Evolutionary conservation across 2,797 vertebrate species (phyloP).

Genomic region (Picus viridis): DNA sequence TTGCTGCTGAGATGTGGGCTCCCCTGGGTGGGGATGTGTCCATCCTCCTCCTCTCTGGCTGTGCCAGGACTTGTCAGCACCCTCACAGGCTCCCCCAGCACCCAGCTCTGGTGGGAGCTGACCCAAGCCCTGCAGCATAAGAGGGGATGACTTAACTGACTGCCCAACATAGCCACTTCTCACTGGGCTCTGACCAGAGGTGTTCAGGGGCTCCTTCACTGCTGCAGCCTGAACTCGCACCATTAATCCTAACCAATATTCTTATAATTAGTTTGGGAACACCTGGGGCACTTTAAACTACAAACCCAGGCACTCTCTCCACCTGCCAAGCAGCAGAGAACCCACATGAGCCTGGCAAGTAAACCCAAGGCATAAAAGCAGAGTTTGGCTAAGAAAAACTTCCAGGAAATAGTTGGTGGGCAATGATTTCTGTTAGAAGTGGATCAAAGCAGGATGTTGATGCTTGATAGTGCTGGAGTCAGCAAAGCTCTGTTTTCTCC

Average conservation of each 20-base stretch:
- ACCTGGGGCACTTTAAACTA: not conserved
- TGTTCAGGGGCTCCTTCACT: not conserved
- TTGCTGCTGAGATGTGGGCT: fast-evolving
- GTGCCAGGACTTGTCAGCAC: fast-evolving
- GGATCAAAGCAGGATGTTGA: not conserved
- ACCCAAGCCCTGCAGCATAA: fast-evolving
- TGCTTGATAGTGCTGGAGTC: not conserved
- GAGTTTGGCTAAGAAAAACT: not conserved
- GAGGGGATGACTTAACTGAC: not conserved
- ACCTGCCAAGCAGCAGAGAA: not conserved
- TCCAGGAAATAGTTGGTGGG: not conserved
- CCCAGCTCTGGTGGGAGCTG: not conserved
- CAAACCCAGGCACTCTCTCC: fast-evolving
- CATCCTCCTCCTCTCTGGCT: not conserved
- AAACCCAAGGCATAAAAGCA: not conserved
- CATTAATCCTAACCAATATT: not conserved
- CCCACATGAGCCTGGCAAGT: not conserved
- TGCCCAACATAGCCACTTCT: not conserved
- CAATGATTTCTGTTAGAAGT: not conserved
- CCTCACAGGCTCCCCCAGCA: not conserved
- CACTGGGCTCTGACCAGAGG: not conserved
- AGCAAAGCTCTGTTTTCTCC: not conserved
- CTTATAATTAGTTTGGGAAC: not conserved
- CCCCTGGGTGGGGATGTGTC: fast-evolving
- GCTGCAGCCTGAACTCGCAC: fast-evolving